Evolutionary conservation across 2,888 invertebrate genomes (phyloP), one percentile per base, ranked within the genome.

Genomic region (Lydus trimaculatus): DNA sequence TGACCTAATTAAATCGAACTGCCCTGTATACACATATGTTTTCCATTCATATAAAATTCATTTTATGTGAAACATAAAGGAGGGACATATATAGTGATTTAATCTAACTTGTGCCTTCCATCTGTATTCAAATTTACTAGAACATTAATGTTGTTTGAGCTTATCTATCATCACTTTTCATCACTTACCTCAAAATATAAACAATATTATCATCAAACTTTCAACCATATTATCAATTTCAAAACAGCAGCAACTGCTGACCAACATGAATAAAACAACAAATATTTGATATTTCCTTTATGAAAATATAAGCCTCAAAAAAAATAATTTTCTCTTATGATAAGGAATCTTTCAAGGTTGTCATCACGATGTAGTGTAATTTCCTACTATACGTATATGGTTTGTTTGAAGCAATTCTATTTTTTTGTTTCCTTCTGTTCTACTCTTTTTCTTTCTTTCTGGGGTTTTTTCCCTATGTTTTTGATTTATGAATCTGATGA

Each of bases 61-160:
- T 4, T 52, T 52, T 43, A 5, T 25, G 11, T 52, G 20, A 20
- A 48, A 20, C 25, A 28, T 3, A 56, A 25, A 25, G 5, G 23
- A 48, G 7, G 17, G 2, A 48, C 5, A 56, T 25, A 56, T 25
- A 9, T 56, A 15, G 11, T 23, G 61, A 33, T 31, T 68, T 65
- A 68, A 65, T 68, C 59, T 65, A 66, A 61, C 65, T 64, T 69
- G 61, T 56, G 60, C 13, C 31, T 69, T 36, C 61, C 63, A 69
- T 69, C 64, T 66, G 58, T 64, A 66, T 70, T 70, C 66, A 70
- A 70, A 70, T 70, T 64, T 61, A 61, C 61, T 61, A 66, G 28
- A 61, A 66, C 61, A 66, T 69, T 69, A 64, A 63, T 64, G 64
- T 59, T 28, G 60, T 67, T 61, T 64, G 59, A 58, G 52, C 60